These are phyloP conservation scores for Lacerta bilineata DNA, from an alignment of 2,797 vertebrate genomes.

Conservation along the genomic window DNA sequence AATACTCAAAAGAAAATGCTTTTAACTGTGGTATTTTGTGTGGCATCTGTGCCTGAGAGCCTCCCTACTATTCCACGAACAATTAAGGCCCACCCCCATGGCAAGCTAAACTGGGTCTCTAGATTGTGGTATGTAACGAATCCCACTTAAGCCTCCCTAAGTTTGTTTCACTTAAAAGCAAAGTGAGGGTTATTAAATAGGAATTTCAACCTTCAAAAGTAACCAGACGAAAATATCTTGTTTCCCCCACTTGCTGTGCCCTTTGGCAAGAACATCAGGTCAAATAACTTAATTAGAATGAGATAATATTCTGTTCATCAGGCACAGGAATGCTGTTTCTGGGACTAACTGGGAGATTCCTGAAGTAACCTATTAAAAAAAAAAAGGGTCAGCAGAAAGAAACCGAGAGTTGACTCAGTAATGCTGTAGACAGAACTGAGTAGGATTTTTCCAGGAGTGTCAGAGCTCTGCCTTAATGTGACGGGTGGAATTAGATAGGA, in stretches of 20 bases:
- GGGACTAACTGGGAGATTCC: constrained; percentile 13
- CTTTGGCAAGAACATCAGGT: constrained; percentile 5
- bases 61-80: background rate
- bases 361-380: background rate
- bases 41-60: background rate
- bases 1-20: background rate
- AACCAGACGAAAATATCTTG: background rate
- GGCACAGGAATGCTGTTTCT: constrained; percentile 17
- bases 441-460: background rate
- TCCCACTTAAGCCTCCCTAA: constrained; percentile 3
- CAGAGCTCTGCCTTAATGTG: background rate
- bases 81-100: background rate
- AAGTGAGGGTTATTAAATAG: background rate
- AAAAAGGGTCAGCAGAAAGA: background rate
- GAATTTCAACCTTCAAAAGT: background rate
- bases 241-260: background rate
- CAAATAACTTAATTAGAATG: constrained; percentile 11
- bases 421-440: background rate
- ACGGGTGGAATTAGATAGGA: background rate
- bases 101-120: background rate
- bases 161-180: background rate
- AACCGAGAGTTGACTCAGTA: background rate
- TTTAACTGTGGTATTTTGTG: background rate
- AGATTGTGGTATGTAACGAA: background rate
- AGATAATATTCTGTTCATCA: constrained; percentile 20